Conservation (phyloP, 2,888 invertebrate genomes). For the Desoria tigrina region DNA sequence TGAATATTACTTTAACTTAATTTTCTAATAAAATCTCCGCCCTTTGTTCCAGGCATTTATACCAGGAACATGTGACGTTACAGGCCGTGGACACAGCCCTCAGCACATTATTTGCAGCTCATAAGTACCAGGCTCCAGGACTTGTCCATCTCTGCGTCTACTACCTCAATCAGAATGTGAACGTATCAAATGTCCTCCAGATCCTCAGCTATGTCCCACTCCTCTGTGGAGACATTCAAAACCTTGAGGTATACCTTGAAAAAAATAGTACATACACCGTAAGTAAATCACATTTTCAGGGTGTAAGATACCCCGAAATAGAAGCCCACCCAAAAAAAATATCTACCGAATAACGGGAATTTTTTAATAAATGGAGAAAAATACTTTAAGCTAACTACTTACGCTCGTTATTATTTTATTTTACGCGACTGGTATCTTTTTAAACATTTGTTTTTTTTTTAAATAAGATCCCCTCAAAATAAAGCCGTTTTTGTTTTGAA, state of each 20-base stretch:
- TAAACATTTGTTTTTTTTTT: too few species aligned
- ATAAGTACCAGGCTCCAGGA: slow-evolving; percentile 71
- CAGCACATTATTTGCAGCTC: slow-evolving; percentile 71
- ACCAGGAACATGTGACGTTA: slow-evolving; percentile 66
- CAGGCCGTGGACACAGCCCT: slow-evolving; percentile 68
- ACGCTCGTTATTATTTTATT: too few species aligned
- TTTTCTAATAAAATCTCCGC: neutral
- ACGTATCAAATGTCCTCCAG: slow-evolving; percentile 66
- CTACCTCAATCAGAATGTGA: slow-evolving; percentile 67
- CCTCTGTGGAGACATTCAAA: slow-evolving; percentile 54
- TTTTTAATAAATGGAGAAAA: too few species aligned
- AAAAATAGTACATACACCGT: neutral
- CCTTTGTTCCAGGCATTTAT: slow-evolving; percentile 62
- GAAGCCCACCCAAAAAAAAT: too few species aligned
- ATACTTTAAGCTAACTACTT: too few species aligned
- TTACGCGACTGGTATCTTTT: too few species aligned
- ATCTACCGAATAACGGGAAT: too few species aligned
- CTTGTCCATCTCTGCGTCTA: slow-evolving; percentile 69
- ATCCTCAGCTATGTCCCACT: slow-evolving; percentile 61
- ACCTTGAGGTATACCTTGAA: slow-evolving; percentile 43
- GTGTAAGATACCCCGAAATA: too few species aligned
- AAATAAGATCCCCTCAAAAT: too few species aligned
- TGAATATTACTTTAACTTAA: too few species aligned
- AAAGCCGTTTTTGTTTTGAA: too few species aligned
- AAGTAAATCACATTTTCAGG: too few species aligned